These are phyloP conservation scores for Xanthorhoe spadicearia DNA, from an alignment of 2,888 invertebrate species.

Conservation along the genomic window DNA sequence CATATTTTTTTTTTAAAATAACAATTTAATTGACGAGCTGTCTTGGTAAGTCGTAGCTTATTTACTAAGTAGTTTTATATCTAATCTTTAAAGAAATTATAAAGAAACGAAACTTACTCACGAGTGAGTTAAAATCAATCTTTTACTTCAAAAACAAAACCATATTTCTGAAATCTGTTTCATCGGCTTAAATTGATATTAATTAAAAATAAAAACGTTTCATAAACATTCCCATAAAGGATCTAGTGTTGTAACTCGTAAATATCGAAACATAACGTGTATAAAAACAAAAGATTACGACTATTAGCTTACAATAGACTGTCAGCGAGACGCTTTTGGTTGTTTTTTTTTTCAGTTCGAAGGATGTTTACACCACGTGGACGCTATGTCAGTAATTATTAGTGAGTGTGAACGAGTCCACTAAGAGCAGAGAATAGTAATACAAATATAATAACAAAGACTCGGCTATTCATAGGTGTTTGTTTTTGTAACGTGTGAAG, in stretches of 20 bases:
- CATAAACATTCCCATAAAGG: slow-evolving; percentile 75
- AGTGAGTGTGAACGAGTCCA: slow-evolving; percentile 81
- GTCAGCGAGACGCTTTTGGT: slow-evolving; percentile 77
- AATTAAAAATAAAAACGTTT: neutral
- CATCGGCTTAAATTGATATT: neutral
- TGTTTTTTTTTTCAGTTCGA: slow-evolving; percentile 67
- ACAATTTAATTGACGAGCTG: slow-evolving; percentile 2
- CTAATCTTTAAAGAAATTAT: neutral
- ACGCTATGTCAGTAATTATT: slow-evolving; percentile 80
- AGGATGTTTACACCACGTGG: slow-evolving; percentile 81
- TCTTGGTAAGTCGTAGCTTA: slow-evolving; percentile 11
- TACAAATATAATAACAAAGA: slow-evolving; percentile 81
- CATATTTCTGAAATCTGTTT: neutral
- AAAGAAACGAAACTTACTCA: neutral
- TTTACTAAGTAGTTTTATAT: neutral
- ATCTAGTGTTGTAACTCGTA: slow-evolving; percentile 63
- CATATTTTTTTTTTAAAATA: neutral
- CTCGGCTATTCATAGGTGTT: slow-evolving; percentile 72
- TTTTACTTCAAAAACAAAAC: neutral
- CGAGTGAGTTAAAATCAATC: no score
- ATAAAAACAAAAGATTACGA: slow-evolving; percentile 71
- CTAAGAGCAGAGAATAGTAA: slow-evolving; percentile 71
- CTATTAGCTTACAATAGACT: slow-evolving; percentile 78
- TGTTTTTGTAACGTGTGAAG: slow-evolving; percentile 62
- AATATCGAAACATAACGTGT: slow-evolving; percentile 61